phyloP scores from a whole-genome alignment of 2,113 vertebrate species.

The Megaceryle maxima region DNA sequence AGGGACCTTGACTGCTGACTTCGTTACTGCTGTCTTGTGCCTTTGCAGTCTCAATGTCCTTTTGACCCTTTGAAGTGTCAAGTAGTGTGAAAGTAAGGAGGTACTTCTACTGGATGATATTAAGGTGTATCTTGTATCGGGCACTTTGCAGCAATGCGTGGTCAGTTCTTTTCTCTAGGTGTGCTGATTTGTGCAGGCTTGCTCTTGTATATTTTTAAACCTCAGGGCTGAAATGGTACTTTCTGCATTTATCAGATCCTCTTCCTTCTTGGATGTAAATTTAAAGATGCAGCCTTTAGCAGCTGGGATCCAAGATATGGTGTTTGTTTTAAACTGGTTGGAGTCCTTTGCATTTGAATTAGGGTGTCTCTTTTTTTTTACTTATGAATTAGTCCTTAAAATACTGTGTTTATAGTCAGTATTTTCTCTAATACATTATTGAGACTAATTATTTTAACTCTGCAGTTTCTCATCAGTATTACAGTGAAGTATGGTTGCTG shows the following conservation, averaged over 20 bases:
- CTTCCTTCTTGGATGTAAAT: background rate
- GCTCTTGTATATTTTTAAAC: background rate
- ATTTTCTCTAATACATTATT: background rate
- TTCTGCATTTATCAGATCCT: background rate
- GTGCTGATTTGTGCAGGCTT: background rate
- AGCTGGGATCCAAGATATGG: background rate
- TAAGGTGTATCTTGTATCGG: background rate
- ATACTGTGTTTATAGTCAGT: background rate
- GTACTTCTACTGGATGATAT: background rate
- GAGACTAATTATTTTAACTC: constrained; percentile 2
- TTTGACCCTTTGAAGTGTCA: background rate
- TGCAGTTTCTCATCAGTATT: background rate
- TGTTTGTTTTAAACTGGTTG: background rate
- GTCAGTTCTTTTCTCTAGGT: background rate
- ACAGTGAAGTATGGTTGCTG: background rate
- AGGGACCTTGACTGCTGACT: background rate
- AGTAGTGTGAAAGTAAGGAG: too few species aligned
- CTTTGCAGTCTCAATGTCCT: background rate
- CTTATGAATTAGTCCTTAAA: background rate
- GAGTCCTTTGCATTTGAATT: background rate
- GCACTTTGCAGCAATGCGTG: background rate
- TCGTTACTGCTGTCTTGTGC: background rate
- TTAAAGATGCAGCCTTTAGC: background rate
- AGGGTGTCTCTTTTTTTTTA: background rate
- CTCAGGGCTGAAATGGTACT: background rate